Conservation (phyloP, 2,113 vertebrate genomes). For the Actinemys pallida region DNA sequence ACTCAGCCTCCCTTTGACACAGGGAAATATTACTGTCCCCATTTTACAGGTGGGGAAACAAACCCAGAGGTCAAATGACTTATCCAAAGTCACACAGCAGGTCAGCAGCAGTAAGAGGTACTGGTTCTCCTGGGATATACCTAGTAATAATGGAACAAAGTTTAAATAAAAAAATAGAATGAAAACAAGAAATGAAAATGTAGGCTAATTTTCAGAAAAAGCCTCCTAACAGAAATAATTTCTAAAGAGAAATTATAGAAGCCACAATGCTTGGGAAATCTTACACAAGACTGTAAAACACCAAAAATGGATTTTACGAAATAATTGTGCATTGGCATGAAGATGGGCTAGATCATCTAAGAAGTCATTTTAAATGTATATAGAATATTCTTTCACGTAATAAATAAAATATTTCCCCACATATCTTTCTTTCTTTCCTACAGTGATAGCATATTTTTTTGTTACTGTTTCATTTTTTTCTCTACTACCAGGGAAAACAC, state of each 20-base stretch:
- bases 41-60: conserved; percentile 1
- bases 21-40: neutral
- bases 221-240: neutral
- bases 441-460: neutral
- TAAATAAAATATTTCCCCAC: neutral
- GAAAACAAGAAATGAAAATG: neutral
- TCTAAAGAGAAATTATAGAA: neutral
- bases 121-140: neutral
- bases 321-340: neutral
- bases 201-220: neutral
- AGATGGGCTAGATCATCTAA: neutral
- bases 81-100: neutral
- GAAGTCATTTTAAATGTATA: neutral
- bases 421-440: neutral
- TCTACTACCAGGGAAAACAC: neutral
- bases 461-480: neutral
- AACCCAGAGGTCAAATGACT: conserved; percentile 37
- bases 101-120: neutral
- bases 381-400: neutral
- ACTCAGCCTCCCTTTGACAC: neutral
- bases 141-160: neutral
- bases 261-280: neutral
- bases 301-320: neutral
- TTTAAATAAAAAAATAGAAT: neutral
- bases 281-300: neutral